phyloP scores from a whole-genome alignment of 2,888 invertebrate species.

The Hoplodrina ambigua region DNA sequence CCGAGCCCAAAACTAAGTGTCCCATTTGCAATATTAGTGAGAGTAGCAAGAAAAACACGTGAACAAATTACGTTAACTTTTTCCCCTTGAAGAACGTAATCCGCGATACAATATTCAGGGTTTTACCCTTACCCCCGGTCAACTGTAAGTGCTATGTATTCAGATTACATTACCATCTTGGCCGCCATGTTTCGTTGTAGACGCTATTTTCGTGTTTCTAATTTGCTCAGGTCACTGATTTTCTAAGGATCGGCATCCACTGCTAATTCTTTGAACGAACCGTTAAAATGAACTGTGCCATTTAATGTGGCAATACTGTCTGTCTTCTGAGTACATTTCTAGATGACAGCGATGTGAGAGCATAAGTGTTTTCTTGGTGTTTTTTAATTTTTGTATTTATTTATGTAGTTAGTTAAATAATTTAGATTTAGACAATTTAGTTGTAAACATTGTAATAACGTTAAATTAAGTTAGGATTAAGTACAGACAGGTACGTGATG shows the following conservation, averaged over 20 bases:
- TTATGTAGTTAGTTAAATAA: too few relatives aligned
- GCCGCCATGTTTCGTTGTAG: conserved; percentile 30
- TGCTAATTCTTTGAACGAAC: background rate
- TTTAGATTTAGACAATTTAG: too few relatives aligned
- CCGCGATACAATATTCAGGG: conserved; percentile 60
- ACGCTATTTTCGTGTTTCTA: conserved; percentile 45
- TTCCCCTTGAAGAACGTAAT: conserved; percentile 52
- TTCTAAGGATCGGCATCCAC: conserved; percentile 12
- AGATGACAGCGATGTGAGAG: too few relatives aligned
- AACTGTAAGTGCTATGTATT: conserved; percentile 55
- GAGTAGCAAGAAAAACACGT: conserved; percentile 34
- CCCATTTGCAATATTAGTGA: conserved; percentile 50
- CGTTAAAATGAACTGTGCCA: background rate
- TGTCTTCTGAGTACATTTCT: too few relatives aligned
- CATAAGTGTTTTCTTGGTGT: too few relatives aligned
- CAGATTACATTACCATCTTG: conserved; percentile 59
- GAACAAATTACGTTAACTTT: conserved; percentile 49
- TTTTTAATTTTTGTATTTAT: background rate
- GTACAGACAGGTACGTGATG: too few relatives aligned
- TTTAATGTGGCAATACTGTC: too few relatives aligned
- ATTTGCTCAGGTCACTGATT: conserved; percentile 39
- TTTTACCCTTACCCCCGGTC: conserved; percentile 30
- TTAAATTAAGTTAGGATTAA: too few relatives aligned
- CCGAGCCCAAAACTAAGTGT: conserved; percentile 35
- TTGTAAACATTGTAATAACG: too few relatives aligned